A percentile compares a stretch with the other conserved stretches of the same genome.
Conservation (phyloP, 2,797 vertebrate genomes). For the Sebastes wilsoni region DNA sequence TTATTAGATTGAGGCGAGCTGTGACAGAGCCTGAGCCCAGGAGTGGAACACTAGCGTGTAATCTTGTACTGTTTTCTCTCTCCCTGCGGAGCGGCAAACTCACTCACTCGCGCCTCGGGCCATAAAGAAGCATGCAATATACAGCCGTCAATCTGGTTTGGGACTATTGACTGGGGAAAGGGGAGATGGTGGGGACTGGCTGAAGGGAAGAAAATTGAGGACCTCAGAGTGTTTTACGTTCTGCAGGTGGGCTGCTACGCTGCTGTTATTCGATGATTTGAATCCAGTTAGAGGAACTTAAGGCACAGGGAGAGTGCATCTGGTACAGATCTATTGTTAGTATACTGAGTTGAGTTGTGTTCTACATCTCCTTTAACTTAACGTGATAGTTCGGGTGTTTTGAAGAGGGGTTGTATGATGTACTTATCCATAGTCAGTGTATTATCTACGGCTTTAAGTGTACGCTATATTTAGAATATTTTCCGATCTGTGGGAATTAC, state of each 20-base stretch:
- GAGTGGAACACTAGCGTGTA: constrained; percentile 71
- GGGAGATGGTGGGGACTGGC: constrained; percentile 4
- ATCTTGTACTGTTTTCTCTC: constrained; percentile 58
- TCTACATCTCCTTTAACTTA: not conserved
- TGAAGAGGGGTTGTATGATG: no score
- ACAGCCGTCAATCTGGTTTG: constrained; percentile 62
- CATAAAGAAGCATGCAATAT: constrained; percentile 63
- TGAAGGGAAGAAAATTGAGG: constrained; percentile 26
- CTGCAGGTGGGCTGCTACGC: not conserved
- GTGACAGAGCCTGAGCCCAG: constrained; percentile 51
- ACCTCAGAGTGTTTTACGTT: not conserved
- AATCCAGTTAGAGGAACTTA: constrained; percentile 10
- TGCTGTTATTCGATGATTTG: not conserved
- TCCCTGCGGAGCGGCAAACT: constrained; percentile 49
- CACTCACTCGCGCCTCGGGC: constrained; percentile 48
- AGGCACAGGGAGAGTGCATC: not conserved
- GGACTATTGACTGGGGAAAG: constrained; percentile 41
- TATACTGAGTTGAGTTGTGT: not conserved
- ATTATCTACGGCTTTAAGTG: no score
- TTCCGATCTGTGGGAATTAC: no score
- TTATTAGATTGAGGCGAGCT: constrained; percentile 72
- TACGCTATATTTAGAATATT: no score
- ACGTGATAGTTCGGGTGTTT: not conserved
- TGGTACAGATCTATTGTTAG: not conserved
- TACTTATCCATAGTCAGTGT: no score